Evolutionary conservation across 2,113 vertebrate species (phyloP).

Genomic region (Coryphaenoides rupestris): DNA sequence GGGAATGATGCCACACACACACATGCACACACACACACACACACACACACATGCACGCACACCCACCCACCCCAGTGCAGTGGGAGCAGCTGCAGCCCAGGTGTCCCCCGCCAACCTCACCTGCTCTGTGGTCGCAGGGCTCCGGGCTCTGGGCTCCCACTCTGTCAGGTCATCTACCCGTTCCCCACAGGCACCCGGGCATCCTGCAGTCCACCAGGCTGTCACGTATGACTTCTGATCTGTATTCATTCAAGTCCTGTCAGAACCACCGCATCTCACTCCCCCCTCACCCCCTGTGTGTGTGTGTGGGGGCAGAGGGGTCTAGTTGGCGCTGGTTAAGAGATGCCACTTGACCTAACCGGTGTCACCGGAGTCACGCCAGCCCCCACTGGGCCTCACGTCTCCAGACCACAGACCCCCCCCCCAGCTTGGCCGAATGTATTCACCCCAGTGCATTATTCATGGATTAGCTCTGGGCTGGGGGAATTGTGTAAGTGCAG

Average conservation of each 20-base stretch:
- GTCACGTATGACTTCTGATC: constrained; percentile 52
- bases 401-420: constrained; percentile 34
- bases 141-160: no score
- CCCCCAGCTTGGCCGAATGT: background rate
- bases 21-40: background rate
- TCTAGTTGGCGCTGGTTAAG: background rate
- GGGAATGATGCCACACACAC: background rate
- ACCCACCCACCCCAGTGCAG: background rate
- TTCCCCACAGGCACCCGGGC: constrained; percentile 28
- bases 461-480: background rate
- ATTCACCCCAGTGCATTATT: background rate
- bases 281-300: constrained; percentile 12
- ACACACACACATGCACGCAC: constrained; percentile 7
- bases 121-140: constrained; percentile 34
- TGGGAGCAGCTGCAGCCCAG: constrained; percentile 19
- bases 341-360: constrained; percentile 13
- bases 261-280: constrained; percentile 39
- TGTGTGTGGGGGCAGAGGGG: background rate
- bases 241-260: constrained; percentile 63
- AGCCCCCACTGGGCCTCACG: constrained; percentile 48
- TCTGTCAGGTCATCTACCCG: constrained; percentile 40
- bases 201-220: constrained; percentile 37
- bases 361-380: constrained; percentile 18
- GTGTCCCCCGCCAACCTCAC: constrained; percentile 20
- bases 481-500: background rate